A percentile compares a stretch with the other conserved stretches of the same genome.
Evolutionary conservation across 2,797 vertebrate species (phyloP).

Genomic region (Argyrosomus regius): DNA sequence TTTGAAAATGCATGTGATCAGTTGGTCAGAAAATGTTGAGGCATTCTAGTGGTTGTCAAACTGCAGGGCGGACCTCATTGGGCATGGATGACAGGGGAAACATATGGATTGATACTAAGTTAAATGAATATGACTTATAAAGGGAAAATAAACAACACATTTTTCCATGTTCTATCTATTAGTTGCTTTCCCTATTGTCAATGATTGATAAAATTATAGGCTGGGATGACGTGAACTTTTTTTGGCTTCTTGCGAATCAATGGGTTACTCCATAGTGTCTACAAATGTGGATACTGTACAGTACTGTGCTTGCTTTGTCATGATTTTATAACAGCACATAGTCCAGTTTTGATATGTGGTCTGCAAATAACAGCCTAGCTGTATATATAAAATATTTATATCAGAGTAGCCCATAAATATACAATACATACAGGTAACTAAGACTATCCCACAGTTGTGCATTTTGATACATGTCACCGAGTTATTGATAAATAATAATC

Average conservation of each 20-base stretch:
- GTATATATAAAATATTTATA: slow-evolving; percentile 31
- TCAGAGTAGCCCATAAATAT: slow-evolving; percentile 24
- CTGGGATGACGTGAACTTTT: no score
- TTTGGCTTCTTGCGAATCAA: no score
- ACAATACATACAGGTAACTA: neutral
- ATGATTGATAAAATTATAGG: no score
- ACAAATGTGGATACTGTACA: neutral
- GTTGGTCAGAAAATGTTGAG: neutral
- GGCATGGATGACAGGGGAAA: no score
- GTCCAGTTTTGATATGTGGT: neutral
- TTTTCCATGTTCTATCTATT: no score
- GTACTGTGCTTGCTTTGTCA: neutral
- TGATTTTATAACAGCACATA: slow-evolving; percentile 8
- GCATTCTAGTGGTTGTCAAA: no score
- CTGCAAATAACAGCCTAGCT: neutral
- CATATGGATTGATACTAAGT: no score
- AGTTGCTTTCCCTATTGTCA: no score
- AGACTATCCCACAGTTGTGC: neutral
- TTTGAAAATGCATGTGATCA: neutral
- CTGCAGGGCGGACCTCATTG: no score
- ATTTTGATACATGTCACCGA: neutral
- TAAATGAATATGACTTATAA: no score
- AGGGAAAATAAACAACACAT: no score
- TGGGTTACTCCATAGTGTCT: no score
- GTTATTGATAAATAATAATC: neutral